Evolutionary conservation across 2,888 invertebrate genomes (phyloP), one percentile per base, ranked within the genome.

Genomic region (Gymnocheta viridis): DNA sequence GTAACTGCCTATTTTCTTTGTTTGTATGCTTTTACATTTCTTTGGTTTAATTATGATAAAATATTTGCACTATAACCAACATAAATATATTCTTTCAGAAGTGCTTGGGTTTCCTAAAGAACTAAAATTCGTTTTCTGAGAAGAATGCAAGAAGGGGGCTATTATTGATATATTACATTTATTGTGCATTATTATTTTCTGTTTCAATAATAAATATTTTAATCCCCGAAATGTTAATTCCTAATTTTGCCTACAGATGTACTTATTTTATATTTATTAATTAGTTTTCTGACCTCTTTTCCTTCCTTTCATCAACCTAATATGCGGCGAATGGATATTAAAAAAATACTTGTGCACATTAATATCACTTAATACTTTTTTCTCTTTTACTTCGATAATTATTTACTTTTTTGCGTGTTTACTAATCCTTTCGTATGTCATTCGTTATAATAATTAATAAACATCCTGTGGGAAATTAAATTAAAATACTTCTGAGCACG

Each of bases 381-480:
- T 4, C 0, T 14, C 29, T 6, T 24, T 0, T n/a, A n/a, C 47
- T 14, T 22, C 19, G 17, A 54, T 27, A 64, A 54, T 19, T 58
- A 51, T 73, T 38, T 27, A 24, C 9, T 10, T 35, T 44, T 41
- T 74, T 76, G 67, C 83, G 72, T 83, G 80, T 38, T n/a, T 54
- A 19, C 44, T 72, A 74, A 80, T 83, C 76, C 70, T 66, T 67
- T 77, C 49, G 66, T 76, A 76, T 60, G 41, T 44, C 60, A 54
- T 17, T 51, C 44, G 17, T 66, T 72, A 76, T 44, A 72, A 67
- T 76, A 60, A 54, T 54, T 60, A 77, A 67, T 60, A 66, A 66
- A 60, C 60, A 51, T 67, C 62, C 67, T 47, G n/a, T 38, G 77
- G 83, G 80, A 84, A 84, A 77, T 80, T 80, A 67, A 17, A 17